Conservation (phyloP, 1,140 invertebrate genomes). For the Eubasilissa regina region DNA sequence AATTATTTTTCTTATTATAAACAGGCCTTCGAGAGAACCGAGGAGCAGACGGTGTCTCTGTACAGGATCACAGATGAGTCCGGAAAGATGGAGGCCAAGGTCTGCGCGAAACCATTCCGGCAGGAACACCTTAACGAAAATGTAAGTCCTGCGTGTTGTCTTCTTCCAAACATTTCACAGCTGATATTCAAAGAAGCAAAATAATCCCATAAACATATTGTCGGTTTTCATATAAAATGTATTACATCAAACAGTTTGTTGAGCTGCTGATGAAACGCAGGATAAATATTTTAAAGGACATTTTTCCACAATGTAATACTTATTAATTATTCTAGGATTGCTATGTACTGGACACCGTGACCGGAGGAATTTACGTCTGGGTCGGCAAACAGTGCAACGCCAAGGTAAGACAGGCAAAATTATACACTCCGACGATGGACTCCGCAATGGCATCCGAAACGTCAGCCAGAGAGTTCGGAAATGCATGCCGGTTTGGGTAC, state of each 20-base stretch:
- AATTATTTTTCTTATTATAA: no score
- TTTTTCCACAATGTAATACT: no score
- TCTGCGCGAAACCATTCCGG: constrained; percentile 79
- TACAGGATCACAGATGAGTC: constrained; percentile 82
- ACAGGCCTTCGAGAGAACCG: constrained; percentile 73
- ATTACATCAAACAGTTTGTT: no score
- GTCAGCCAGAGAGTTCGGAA: background rate
- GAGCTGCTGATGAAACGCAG: no score
- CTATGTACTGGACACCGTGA: constrained; percentile 88
- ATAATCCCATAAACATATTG: no score
- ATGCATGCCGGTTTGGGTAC: background rate
- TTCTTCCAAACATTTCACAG: no score
- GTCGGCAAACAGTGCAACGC: constrained; percentile 84
- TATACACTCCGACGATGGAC: constrained; percentile 40
- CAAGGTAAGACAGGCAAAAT: constrained; percentile 62
- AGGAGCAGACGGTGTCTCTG: constrained; percentile 74
- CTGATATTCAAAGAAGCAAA: no score
- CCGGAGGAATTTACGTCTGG: constrained; percentile 89
- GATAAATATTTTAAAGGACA: no score
- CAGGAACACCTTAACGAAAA: constrained; percentile 82
- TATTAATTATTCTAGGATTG: constrained; percentile 75
- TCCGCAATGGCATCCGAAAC: background rate
- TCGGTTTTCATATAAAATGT: no score
- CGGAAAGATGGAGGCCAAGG: constrained; percentile 78
- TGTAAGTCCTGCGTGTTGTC: constrained; percentile 68